These are phyloP conservation scores for Rhopalosiphum maidis DNA, from an alignment of 1,140 invertebrate genomes.

Conservation along the genomic window DNA sequence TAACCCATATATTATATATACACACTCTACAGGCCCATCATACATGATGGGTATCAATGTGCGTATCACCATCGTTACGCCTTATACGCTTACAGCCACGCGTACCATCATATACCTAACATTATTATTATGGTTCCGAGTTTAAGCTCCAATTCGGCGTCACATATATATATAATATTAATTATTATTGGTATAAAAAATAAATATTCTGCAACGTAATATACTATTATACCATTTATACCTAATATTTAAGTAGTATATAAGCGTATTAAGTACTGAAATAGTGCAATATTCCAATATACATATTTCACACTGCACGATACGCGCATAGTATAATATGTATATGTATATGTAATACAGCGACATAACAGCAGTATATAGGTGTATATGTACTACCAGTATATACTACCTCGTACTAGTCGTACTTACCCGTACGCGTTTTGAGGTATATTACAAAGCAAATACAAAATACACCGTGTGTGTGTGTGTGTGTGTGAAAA, in stretches of 20 bases:
- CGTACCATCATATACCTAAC: neutral
- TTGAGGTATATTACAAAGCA: neutral
- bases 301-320: too few species aligned
- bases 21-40: too few species aligned
- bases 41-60: too few species aligned
- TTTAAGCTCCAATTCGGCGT: neutral
- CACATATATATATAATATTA: neutral
- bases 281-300: too few species aligned
- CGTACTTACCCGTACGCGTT: neutral
- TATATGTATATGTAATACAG: neutral
- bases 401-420: neutral
- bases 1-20: neutral
- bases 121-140: neutral
- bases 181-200: neutral
- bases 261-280: too few species aligned
- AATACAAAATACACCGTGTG: neutral
- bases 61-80: neutral
- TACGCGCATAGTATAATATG: too few species aligned
- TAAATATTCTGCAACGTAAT: too few species aligned
- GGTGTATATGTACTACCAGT: too few species aligned
- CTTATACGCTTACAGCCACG: neutral
- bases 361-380: neutral
- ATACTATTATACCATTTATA: too few species aligned
- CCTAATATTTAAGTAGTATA: too few species aligned
- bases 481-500: neutral